Base-by-base conservation (phyloP, 2,888 invertebrate species). In the Cerastoderma edule region DNA sequence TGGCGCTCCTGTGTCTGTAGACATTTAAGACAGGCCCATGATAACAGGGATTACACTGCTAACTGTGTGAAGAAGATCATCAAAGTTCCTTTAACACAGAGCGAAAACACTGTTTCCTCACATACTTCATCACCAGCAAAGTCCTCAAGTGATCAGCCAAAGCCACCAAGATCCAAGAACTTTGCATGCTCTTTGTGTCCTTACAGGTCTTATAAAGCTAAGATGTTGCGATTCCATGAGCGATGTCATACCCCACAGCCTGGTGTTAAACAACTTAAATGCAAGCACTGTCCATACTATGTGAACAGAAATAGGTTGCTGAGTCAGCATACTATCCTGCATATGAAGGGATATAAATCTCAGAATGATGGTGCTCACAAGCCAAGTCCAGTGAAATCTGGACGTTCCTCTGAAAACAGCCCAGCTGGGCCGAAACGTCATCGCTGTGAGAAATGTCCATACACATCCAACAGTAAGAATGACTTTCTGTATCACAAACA, bases 401-500 rank as follows among this genome's bases (percentile, higher is more conserved):
- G 46, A 8, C 63, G 60, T 33, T 1, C 57, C 32, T 46, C 68
- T 3, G 66, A 35, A 1, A 72, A 68, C n/a, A 71, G 74, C 13
- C 68, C 83, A 19, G 67, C 71, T 3, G 63, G 68, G 2, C 78
- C 86, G 10, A 89, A 96, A 89, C 95, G 96, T 77, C 96, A 96
- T 91, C 95, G 95, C 89, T 97, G 97, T 90, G 94, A 95, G 5
- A 95, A 95, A 70, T 97, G 97, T 92, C 97, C 97, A 0, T 97
- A 96, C 91, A 96, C 96, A 83, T 96, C 96, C 48, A 96, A 96
- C 90, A 96, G 96, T 91, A 96, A 96, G 92, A 96, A 96, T 32
- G 97, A 97, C 92, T 96, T 95, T 92, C 95, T 96, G 90, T 96
- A 97, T 90, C 97, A 97, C 90, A 96, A 96, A 89, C 96, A 97